Evolutionary conservation across 1,140 invertebrate species (phyloP).

Genomic region (Euura lappo): DNA sequence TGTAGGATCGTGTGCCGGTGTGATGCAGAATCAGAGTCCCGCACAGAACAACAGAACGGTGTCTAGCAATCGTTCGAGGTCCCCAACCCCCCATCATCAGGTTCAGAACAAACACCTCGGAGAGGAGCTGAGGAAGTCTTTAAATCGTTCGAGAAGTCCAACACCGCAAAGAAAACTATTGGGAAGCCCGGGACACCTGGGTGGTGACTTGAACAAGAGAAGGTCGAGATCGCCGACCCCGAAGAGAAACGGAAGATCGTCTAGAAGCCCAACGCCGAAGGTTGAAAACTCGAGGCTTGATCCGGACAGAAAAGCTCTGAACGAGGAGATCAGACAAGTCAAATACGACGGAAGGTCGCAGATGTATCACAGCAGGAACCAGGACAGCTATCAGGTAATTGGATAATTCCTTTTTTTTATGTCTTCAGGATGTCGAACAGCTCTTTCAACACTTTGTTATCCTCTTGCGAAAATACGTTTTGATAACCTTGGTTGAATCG

Average conservation of each 20-base stretch:
- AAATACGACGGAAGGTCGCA: conserved; percentile 41
- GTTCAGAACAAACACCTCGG: conserved; percentile 33
- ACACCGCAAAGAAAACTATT: conserved; percentile 49
- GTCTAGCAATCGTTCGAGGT: conserved; percentile 60
- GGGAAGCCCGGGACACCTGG: conserved; percentile 34
- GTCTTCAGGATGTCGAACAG: neutral
- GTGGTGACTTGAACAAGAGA: conserved; percentile 24
- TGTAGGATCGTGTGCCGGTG: conserved; percentile 56
- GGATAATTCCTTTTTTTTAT: neutral
- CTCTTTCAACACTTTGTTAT: neutral
- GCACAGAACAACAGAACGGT: conserved; percentile 49
- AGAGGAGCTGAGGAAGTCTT: conserved; percentile 50
- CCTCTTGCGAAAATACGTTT: neutral
- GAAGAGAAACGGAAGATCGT: conserved; percentile 37
- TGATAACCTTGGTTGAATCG: neutral
- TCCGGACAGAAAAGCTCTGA: conserved; percentile 31
- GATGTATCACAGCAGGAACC: conserved; percentile 35
- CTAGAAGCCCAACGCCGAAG: conserved; percentile 40
- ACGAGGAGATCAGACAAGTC: conserved; percentile 42
- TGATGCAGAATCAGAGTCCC: conserved; percentile 39
- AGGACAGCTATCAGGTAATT: conserved; percentile 36
- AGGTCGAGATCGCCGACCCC: conserved; percentile 56
- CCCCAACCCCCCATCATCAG: conserved; percentile 57
- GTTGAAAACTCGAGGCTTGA: conserved; percentile 41
- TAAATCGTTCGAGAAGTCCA: conserved; percentile 59